Conservation (phyloP, 2,113 vertebrate genomes). For the Herpailurus yagouaroundi region DNA sequence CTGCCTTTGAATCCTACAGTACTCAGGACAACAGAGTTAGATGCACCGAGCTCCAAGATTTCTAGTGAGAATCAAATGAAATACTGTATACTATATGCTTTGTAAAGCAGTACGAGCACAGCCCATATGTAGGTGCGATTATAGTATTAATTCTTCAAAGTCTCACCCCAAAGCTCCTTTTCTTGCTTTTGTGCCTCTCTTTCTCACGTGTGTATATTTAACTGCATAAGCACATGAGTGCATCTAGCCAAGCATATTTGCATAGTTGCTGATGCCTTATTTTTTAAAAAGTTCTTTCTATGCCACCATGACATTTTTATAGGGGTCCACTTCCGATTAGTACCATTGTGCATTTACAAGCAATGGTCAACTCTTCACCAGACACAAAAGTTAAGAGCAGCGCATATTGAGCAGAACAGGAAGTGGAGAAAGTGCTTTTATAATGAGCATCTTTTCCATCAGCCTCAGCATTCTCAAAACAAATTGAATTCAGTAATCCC, state of each 20-base stretch:
- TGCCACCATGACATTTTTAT: not conserved
- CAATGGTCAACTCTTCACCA: not conserved
- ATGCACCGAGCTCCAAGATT: not conserved
- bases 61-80: not conserved
- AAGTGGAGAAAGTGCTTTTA: constrained; percentile 39
- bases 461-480: constrained; percentile 43
- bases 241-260: not conserved
- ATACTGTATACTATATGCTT: not conserved
- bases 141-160: not conserved
- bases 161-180: not conserved
- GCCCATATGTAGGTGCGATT: not conserved
- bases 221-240: not conserved
- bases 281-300: not conserved
- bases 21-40: not conserved
- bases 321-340: not conserved
- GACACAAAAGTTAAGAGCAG: constrained; percentile 35
- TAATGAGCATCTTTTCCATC: constrained; percentile 62
- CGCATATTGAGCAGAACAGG: not conserved
- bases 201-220: too few species aligned
- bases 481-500: constrained; percentile 71
- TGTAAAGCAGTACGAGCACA: not conserved
- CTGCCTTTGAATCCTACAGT: not conserved
- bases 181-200: not conserved
- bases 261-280: not conserved
- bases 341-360: not conserved